These are phyloP conservation scores for Eurypyga helias DNA, from an alignment of 2,113 vertebrate genomes.

Conservation along the genomic window DNA sequence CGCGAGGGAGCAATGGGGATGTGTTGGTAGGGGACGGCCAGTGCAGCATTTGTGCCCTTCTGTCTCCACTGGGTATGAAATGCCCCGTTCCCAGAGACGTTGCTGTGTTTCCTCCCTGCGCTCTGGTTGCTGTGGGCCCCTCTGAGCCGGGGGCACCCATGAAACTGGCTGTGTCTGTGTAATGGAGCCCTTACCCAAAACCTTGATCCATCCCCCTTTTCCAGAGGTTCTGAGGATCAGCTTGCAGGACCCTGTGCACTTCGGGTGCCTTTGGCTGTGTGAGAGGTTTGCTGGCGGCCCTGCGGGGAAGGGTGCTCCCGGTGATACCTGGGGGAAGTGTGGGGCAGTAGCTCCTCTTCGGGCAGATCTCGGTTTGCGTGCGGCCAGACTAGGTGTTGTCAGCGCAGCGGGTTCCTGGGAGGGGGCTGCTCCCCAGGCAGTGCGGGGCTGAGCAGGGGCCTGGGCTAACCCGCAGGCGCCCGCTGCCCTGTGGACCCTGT, in stretches of 20 bases:
- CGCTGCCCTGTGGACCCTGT: not conserved
- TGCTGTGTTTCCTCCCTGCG: not conserved
- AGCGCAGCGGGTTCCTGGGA: not conserved
- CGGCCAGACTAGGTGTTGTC: not conserved
- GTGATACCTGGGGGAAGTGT: not conserved
- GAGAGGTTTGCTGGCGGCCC: not conserved
- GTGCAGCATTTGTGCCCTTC: not conserved
- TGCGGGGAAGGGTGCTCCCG: not conserved
- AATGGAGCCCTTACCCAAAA: not conserved
- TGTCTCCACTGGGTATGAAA: not conserved
- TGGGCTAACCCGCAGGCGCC: not conserved
- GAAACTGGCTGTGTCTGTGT: not conserved
- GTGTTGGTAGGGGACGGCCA: not conserved
- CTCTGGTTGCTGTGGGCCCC: not conserved
- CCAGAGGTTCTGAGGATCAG: not conserved
- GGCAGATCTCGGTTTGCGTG: not conserved
- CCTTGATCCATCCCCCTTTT: not conserved
- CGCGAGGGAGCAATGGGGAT: not conserved
- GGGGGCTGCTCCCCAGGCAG: not conserved
- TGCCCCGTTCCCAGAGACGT: not conserved
- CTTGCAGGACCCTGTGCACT: not conserved
- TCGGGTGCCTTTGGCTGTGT: not conserved
- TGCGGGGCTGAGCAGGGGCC: fast-evolving
- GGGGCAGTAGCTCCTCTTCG: not conserved
- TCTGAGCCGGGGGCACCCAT: not conserved